Conservation (phyloP, 2,888 invertebrate species). For the Lochmaea capreae region DNA sequence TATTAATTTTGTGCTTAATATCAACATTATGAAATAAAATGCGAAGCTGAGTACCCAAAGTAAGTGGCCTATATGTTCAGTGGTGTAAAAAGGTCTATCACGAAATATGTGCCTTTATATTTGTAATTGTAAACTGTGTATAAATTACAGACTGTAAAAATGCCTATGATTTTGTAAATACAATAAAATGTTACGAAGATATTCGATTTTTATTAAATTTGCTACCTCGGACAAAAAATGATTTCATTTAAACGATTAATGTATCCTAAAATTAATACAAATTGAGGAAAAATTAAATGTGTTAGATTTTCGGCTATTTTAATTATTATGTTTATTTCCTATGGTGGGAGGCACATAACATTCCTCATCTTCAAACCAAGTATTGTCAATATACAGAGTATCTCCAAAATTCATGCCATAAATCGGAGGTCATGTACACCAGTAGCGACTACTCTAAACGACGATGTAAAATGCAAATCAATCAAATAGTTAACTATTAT, state of each 20-base stretch:
- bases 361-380: too few relatives aligned
- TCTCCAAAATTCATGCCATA: too few relatives aligned
- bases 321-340: too few relatives aligned
- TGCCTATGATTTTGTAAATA: slow-evolving; percentile 46
- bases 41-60: slow-evolving; percentile 37
- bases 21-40: slow-evolving; percentile 15
- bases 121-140: slow-evolving; percentile 51
- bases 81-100: slow-evolving; percentile 45
- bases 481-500: too few relatives aligned
- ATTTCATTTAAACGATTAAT: neutral
- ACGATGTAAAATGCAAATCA: too few relatives aligned
- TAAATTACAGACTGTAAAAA: slow-evolving; percentile 53
- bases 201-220: neutral
- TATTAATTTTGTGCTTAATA: slow-evolving; percentile 9
- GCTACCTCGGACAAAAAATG: neutral
- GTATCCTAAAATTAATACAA: too few relatives aligned
- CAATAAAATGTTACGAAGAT: slow-evolving; percentile 44
- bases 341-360: too few relatives aligned
- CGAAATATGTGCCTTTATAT: slow-evolving; percentile 56
- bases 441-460: too few relatives aligned
- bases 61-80: slow-evolving; percentile 26
- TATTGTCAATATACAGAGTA: too few relatives aligned
- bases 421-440: too few relatives aligned
- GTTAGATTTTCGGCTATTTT: too few relatives aligned
- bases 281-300: too few relatives aligned